A percentile compares a stretch with the other conserved stretches of the same genome.
Evolutionary conservation across 2,797 vertebrate species (phyloP).

Genomic region (Periparus ater): DNA sequence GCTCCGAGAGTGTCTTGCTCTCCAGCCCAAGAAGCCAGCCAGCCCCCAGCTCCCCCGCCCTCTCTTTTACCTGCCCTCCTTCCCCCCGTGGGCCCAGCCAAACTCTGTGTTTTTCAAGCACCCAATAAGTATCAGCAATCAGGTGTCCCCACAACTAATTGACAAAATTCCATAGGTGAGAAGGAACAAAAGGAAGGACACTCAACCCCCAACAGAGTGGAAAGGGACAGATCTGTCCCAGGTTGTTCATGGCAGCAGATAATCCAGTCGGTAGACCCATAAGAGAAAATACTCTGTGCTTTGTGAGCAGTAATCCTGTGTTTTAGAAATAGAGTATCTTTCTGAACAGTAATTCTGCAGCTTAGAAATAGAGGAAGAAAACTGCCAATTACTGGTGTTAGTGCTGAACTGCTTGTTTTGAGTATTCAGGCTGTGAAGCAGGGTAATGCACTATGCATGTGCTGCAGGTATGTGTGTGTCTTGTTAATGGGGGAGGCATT

Average conservation of each 20-base stretch:
- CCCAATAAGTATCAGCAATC: too few species aligned
- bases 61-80: too few species aligned
- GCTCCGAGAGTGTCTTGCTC: too few species aligned
- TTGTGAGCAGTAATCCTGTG: background rate
- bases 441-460: background rate
- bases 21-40: too few species aligned
- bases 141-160: too few species aligned
- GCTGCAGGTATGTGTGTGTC: background rate
- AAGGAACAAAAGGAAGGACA: too few species aligned
- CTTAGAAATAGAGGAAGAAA: background rate
- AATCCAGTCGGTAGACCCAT: background rate
- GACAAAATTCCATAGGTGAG: too few species aligned
- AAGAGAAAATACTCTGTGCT: background rate
- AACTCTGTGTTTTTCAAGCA: too few species aligned
- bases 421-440: background rate
- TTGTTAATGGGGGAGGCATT: rapidly evolving
- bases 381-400: background rate
- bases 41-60: too few species aligned
- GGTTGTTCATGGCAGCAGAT: background rate
- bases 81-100: too few species aligned
- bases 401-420: background rate
- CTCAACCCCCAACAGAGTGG: too few species aligned
- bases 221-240: background rate
- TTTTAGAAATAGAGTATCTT: background rate
- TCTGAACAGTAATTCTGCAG: background rate